Conservation (phyloP, 2,113 vertebrate genomes). For the Eleginops maclovinus region DNA sequence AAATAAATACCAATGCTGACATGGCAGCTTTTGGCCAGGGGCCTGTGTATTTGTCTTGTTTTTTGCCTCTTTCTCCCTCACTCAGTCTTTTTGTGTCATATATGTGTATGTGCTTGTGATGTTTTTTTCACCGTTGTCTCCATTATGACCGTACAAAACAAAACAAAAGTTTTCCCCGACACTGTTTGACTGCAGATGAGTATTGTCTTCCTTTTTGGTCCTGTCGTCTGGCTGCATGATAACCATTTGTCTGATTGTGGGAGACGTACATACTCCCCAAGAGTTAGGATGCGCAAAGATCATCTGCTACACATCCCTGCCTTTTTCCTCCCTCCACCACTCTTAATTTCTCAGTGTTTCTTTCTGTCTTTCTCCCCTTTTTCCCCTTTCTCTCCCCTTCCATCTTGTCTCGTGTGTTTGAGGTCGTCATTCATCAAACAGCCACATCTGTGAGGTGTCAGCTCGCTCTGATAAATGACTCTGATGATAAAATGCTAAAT, state of each 20-base stretch:
- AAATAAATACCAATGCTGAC: conserved; percentile 73
- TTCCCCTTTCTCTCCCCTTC: conserved; percentile 30
- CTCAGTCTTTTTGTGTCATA: conserved; percentile 5
- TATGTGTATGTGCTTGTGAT: conserved; percentile 12
- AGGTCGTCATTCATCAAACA: conserved; percentile 76
- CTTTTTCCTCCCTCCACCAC: conserved; percentile 25
- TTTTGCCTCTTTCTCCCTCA: conserved; percentile 30
- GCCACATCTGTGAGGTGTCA: conserved; percentile 79
- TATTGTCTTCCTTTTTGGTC: conserved; percentile 40
- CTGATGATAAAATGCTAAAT: conserved; percentile 69
- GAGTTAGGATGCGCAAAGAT: conserved; percentile 74
- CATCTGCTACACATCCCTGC: conserved; percentile 73
- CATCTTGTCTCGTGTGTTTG: conserved; percentile 46
- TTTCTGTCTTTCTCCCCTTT: conserved; percentile 30
- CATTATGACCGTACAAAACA: conserved; percentile 3
- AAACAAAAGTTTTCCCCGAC: conserved; percentile 39
- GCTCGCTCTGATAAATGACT: conserved; percentile 73
- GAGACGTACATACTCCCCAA: conserved; percentile 68
- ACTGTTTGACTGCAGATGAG: conserved; percentile 44
- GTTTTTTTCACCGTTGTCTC: conserved; percentile 37
- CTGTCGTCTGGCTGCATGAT: conserved; percentile 62
- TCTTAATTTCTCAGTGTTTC: conserved; percentile 41
- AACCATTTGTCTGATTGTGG: conserved; percentile 77
- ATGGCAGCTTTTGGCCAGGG: conserved; percentile 64
- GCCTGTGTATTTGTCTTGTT: conserved; percentile 48